These are phyloP conservation scores for Ochropleura leucogaster DNA, from an alignment of 2,888 invertebrate species.

Conservation along the genomic window DNA sequence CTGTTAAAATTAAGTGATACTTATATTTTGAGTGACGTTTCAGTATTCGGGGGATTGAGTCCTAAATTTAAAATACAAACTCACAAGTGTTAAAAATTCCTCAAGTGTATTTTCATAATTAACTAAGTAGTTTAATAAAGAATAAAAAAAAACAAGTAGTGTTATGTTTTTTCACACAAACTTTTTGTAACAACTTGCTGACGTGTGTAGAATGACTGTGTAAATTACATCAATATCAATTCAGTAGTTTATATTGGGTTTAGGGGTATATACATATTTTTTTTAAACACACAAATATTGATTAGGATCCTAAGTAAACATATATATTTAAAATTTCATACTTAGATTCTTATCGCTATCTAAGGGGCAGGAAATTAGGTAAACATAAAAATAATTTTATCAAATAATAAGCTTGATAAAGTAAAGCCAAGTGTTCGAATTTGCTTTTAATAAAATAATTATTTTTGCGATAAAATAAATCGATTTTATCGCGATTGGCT, in stretches of 20 bases:
- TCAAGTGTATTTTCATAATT: not conserved
- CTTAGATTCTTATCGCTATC: slow-evolving; percentile 39
- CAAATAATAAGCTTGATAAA: slow-evolving; percentile 49
- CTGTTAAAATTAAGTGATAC: too few relatives aligned
- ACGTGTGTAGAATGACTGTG: too few relatives aligned
- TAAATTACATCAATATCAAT: too few relatives aligned
- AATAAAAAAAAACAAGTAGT: too few relatives aligned
- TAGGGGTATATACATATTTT: too few relatives aligned
- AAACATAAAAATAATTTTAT: slow-evolving; percentile 48
- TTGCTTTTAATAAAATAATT: slow-evolving; percentile 57
- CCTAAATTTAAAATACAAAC: not conserved
- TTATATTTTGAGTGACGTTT: too few relatives aligned
- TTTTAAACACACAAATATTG: not conserved
- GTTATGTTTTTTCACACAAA: too few relatives aligned
- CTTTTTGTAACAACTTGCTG: too few relatives aligned
- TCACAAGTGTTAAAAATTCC: not conserved
- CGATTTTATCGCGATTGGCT: slow-evolving; percentile 71
- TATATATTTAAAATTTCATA: slow-evolving; percentile 12
- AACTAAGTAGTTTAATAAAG: not conserved
- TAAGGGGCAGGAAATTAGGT: slow-evolving; percentile 40
- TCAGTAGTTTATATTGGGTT: too few relatives aligned
- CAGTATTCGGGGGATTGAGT: too few relatives aligned
- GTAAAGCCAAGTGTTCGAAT: slow-evolving; percentile 50
- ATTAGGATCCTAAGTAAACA: not conserved
- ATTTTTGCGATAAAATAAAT: slow-evolving; percentile 65